Base-by-base conservation (phyloP, 2,888 invertebrate genomes). In the Glaucopsyche alexis region DNA sequence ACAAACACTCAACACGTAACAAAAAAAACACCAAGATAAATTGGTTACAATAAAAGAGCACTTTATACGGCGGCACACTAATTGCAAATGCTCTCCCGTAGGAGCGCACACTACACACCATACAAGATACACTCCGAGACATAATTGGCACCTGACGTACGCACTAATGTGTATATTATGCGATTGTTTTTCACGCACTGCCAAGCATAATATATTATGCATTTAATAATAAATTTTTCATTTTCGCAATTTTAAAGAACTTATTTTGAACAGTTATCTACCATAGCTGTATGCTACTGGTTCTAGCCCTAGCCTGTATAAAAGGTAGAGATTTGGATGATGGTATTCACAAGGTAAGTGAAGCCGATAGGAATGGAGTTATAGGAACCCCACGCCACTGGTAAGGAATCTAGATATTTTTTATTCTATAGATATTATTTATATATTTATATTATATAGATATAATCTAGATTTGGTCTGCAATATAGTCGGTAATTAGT, bases 1-100 rank as follows among this genome's bases (percentile, higher is more conserved):
- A 9, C 16, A 19, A 55, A 66, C 42, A 42, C 42, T 16, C 16
- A 29, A 14, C 69, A 69, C 8, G 29, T 16, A 2, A 7, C 11
- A 7, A 29, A 29, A 67, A 14, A 69, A 67, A 19, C 19, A 38
- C 49, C 49, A 69, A 29, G 29, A 29, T 49, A 49, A 29, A 69
- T 69, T 69, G 69, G 11, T 11, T 13, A 45, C 29, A 69, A 69
- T 69, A 69, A 8, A 69, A 19, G 19, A 69, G 75, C 76, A 76
- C 77, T 77, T 76, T 72, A 72, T 74, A 72, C 75, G 75, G 75
- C 76, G 75, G 72, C 75, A 66, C 49, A 75, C 78, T 84, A 85
- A 85, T 85, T 83, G 81, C 75, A 78, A 83, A 79, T 82, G 83
- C 74, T 76, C 74, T 85, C 84, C 84, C 82, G 83, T 84, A 84